Evolutionary conservation across 2,888 invertebrate species (phyloP).

Genomic region (Allacma fusca): DNA sequence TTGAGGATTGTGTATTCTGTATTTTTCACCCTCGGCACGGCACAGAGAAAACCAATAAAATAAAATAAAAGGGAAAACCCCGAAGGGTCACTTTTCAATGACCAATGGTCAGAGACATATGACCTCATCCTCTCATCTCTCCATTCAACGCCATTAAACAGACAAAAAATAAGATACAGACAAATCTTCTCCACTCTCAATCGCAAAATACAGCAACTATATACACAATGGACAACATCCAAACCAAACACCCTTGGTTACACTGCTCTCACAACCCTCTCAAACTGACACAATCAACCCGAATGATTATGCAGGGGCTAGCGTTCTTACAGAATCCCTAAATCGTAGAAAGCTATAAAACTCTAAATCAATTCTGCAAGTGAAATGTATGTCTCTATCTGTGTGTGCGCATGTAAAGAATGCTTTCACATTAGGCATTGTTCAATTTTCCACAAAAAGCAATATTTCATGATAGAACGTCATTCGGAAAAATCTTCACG

Average conservation of each 20-base stretch:
- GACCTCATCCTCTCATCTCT: slow-evolving; percentile 52
- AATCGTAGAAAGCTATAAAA: too few species aligned
- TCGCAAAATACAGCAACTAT: not conserved
- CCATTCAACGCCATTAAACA: slow-evolving; percentile 42
- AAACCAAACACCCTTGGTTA: not conserved
- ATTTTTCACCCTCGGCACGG: slow-evolving; percentile 45
- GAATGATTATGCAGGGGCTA: not conserved
- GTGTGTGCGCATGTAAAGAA: too few species aligned
- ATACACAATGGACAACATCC: not conserved
- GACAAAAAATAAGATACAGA: slow-evolving; percentile 32
- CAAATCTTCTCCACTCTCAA: slow-evolving; percentile 17
- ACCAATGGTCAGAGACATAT: slow-evolving; percentile 53
- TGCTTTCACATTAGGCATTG: not conserved
- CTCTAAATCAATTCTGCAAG: too few species aligned
- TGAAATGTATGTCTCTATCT: too few species aligned
- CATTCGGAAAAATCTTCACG: not conserved
- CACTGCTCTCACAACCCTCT: not conserved
- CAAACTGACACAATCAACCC: not conserved
- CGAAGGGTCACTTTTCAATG: slow-evolving; percentile 46
- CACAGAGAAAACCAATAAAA: slow-evolving; percentile 40
- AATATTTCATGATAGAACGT: not conserved
- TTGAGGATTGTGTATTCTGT: slow-evolving; percentile 37
- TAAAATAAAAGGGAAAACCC: slow-evolving; percentile 39
- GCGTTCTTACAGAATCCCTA: not conserved
- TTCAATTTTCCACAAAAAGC: not conserved